Base-by-base conservation (phyloP, 2,797 vertebrate species). In the Chaenodraco wilsoni region DNA sequence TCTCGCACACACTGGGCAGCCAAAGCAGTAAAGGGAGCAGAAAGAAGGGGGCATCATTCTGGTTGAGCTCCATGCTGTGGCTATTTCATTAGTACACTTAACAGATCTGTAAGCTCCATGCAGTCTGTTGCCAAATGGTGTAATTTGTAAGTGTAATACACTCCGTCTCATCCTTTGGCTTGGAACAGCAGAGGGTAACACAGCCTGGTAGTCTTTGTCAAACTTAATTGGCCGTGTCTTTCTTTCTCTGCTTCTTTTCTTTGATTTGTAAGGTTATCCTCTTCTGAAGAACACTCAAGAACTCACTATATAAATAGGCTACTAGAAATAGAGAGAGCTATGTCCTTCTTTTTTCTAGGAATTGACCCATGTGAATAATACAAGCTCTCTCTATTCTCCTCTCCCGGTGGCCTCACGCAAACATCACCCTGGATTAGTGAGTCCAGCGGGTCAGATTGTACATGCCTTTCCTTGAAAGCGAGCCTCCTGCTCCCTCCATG, bases 291-390 rank as follows among this genome's bases (percentile, higher is more conserved):
- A 76, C 76, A 83, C 61, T 70, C 54, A 37, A 69, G 63, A 74
- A 68, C 46, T 68, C 66, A 59, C 74, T 69, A 77, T 80, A 77
- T 79, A 84, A 84, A 84, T 85, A 78, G 66, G 48, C 52, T n/a
- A 23, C 79, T 74, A 69, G 82, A 84, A 82, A 79, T 52, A 84
- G 72, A 84, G 51, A 74, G 72, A 60, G 58, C 78, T 70, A 41
- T 76, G 62, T 73, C 21, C 13, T 59, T 5, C 60, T 55, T 44
- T 63, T 72, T 85, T 85, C 65, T 27, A 56, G 64, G 44, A 89
- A 88, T 73, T 87, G 82, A 85, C 81, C 83, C 40, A 65, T 49
- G 83, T 92, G 41, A 90, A 91, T 90, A 83, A 89, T 91, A 31
- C 65, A 89, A 45, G 44, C 21, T 68, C 31, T 79, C 72, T 74